Evolutionary conservation across 2,888 invertebrate species (phyloP).

Genomic region (Melikaiella ostensackeni): DNA sequence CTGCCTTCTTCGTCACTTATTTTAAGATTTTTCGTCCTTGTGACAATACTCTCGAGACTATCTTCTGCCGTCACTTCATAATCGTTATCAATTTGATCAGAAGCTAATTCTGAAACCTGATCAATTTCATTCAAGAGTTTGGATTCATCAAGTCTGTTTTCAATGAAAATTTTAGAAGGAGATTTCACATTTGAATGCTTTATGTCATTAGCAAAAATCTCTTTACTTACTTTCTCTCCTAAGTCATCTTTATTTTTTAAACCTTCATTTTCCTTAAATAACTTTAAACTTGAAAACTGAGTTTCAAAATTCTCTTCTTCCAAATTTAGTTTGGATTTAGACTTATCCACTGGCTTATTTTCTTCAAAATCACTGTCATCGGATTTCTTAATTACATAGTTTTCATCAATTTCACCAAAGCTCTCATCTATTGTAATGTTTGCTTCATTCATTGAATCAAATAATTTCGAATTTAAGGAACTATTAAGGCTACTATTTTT

Average conservation of each 20-base stretch:
- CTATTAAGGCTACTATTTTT: background rate
- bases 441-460: background rate
- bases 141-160: background rate
- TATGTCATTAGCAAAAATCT: background rate
- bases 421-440: background rate
- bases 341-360: background rate
- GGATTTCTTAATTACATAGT: background rate
- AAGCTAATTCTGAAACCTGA: background rate
- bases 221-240: background rate
- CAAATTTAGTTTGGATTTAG: background rate
- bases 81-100: background rate
- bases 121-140: background rate
- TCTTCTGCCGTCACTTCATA: background rate
- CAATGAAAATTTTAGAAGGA: background rate
- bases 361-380: background rate
- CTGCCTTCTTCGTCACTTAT: constrained; percentile 2
- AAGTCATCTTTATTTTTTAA: background rate
- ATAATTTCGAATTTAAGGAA: background rate
- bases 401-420: background rate
- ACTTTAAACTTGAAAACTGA: background rate
- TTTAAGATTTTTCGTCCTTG: constrained; percentile 42
- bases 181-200: background rate
- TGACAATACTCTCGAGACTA: constrained; percentile 38
- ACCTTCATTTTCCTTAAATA: background rate
- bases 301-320: background rate